Conservation (phyloP, 2,113 vertebrate species). For the Pionites leucogaster region DNA sequence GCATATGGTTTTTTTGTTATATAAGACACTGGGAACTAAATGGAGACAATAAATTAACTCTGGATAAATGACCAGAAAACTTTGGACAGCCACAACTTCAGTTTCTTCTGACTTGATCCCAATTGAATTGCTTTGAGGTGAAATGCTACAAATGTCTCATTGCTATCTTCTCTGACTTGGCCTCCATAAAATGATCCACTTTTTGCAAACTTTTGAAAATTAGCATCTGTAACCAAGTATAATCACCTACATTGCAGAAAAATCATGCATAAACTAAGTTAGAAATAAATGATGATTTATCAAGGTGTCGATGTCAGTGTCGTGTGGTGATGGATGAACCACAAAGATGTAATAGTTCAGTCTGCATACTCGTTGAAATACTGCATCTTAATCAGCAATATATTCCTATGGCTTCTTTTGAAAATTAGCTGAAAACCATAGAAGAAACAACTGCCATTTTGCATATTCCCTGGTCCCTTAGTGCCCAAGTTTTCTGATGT, state of each 20-base stretch:
- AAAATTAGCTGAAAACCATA: background rate
- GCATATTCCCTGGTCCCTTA: background rate
- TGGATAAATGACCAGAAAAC: background rate
- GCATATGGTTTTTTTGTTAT: background rate
- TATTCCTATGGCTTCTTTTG: background rate
- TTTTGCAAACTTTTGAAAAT: constrained; percentile 27
- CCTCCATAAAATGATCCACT: background rate
- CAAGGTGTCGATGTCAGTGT: constrained; percentile 41
- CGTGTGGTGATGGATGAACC: constrained; percentile 45
- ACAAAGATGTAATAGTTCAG: background rate
- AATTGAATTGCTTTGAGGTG: background rate
- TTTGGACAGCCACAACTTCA: background rate
- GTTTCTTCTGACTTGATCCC: background rate
- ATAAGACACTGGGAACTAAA: background rate
- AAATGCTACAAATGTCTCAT: background rate
- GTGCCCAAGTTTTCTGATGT: background rate
- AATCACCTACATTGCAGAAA: constrained; percentile 25
- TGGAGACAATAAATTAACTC: background rate
- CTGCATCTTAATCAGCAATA: constrained; percentile 17
- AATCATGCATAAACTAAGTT: constrained; percentile 26
- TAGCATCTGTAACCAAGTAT: background rate
- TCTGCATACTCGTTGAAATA: background rate
- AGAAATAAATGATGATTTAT: constrained; percentile 64
- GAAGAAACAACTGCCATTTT: background rate
- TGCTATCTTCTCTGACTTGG: background rate